Percentiles rank a stretch among this genome's conserved stretches.
Conservation (phyloP, 2,113 vertebrate genomes). For the Scopus umbretta region DNA sequence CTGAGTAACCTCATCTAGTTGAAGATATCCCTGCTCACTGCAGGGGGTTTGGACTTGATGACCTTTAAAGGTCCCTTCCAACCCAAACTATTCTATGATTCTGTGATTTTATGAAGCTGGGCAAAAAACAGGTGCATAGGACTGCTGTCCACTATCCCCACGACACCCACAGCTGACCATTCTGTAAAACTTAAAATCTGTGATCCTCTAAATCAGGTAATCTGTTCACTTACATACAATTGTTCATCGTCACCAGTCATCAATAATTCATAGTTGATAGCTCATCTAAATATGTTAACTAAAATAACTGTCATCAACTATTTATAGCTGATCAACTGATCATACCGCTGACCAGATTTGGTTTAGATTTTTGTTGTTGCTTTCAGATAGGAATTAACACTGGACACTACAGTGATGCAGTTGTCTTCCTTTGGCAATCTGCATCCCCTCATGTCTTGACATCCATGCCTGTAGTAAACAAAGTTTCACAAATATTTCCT, state of each 20-base stretch:
- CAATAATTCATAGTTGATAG: background rate
- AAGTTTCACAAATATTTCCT: background rate
- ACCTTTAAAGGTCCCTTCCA: no score
- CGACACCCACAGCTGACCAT: background rate
- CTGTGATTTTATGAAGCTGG: background rate
- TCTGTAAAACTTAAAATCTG: background rate
- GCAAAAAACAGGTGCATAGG: background rate
- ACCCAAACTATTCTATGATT: no score
- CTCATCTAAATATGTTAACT: background rate
- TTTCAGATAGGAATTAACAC: background rate
- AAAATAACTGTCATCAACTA: background rate
- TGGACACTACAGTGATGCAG: background rate
- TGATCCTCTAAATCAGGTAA: background rate
- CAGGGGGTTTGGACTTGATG: no score
- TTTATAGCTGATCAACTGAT: background rate
- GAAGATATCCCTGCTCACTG: no score
- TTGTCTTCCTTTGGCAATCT: background rate
- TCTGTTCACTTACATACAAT: background rate
- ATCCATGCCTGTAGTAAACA: background rate
- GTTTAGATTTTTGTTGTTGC: background rate
- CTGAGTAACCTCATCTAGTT: no score
- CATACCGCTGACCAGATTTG: background rate
- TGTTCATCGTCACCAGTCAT: background rate
- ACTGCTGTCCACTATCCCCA: background rate
- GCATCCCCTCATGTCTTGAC: background rate